Base-by-base conservation (phyloP, 2,797 vertebrate species). In the Megalops cyprinoides region DNA sequence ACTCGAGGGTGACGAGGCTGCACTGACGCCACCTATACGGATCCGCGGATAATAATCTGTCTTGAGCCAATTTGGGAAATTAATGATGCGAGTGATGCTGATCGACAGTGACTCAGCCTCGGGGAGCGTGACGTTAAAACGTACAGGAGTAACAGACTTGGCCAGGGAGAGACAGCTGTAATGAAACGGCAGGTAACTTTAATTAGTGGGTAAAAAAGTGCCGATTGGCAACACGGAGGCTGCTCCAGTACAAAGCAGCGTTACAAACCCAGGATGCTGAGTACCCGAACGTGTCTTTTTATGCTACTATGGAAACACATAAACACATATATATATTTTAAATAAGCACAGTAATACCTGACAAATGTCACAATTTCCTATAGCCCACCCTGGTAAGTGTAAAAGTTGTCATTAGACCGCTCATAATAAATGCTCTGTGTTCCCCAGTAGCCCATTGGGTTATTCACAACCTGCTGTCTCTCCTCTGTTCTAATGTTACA, bases 11-110 rank as follows among this genome's bases (percentile, higher is more conserved):
- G 67, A 71, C 9, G 39, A 71, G 44, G 39, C 67, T n/a, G 18
- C n/a, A 44, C 2, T 71, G 18, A 44, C 39, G n/a, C 1, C 39
- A 44, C 39, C 67, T 71, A 71, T 44, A 71, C 37, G 8, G 67
- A 42, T 15, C 44, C 37, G 37, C 23, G 44, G 67, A 71, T 44
- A 71, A 71, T 71, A 71, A 71, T 71, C 34, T 39, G 65, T 69
- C 37, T 37, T 39, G 34, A 39, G 65, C 31, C 65, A 14, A 39
- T 69, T 42, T 42, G 44, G 37, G 67, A 44, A 71, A 42, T 42
- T 42, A 71, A 71, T n/a, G 37, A 44, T 44, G 67, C 67, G 37
- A 44, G 65, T 71, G 67, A 71, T 44, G 67, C 39, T 71, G 67
- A 71, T 44, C 67, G 10, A 18, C 44, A 39, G 37, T 71, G 67